phyloP scores from a whole-genome alignment of 1,140 invertebrate genomes.

The Platorchestia sp. region DNA sequence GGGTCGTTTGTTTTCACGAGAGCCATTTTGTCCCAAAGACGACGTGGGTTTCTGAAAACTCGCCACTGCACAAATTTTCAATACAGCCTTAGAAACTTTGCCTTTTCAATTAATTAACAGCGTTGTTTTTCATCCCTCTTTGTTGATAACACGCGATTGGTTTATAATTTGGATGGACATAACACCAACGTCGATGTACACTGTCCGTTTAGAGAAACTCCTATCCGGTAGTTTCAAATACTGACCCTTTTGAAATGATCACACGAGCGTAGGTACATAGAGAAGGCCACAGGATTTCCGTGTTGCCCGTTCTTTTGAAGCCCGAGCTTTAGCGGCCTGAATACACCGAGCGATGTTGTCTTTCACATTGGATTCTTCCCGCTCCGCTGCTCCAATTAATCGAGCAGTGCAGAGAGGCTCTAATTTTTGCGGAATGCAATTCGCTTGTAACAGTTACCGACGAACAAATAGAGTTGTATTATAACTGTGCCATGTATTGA shows the following conservation, averaged over 20 bases:
- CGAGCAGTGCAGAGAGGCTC: background rate
- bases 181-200: too few relatives aligned
- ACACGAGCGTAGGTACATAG: background rate
- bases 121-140: too few relatives aligned
- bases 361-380: background rate
- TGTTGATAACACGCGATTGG: too few relatives aligned
- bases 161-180: too few relatives aligned
- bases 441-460: background rate
- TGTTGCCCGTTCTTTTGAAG: background rate
- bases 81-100: background rate
- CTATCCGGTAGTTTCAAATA: background rate
- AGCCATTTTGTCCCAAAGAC: background rate
- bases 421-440: background rate
- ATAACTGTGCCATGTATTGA: background rate
- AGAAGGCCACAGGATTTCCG: background rate
- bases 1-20: background rate
- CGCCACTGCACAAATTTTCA: background rate
- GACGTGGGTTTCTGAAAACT: background rate
- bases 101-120: background rate
- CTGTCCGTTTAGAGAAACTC: background rate
- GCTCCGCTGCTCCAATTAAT: background rate
- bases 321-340: background rate
- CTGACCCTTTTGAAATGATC: background rate
- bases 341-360: background rate
- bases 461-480: background rate